Evolutionary conservation across 2,113 vertebrate species (phyloP), one percentile per base, ranked within the genome.

Genomic region (Spheniscus mendiculus): DNA sequence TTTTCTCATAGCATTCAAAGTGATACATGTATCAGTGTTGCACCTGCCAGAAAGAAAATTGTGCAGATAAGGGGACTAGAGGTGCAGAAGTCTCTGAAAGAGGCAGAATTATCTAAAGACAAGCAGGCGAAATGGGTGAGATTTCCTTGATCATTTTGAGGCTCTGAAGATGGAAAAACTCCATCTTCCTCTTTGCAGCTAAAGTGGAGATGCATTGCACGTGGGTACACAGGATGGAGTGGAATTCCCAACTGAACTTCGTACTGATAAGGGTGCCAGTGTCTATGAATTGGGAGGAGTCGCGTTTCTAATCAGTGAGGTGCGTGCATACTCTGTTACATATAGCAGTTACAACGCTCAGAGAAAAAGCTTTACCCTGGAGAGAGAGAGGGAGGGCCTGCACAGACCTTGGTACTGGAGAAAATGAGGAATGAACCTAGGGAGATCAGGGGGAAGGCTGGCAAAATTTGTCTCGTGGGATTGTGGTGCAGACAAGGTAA

Each of bases 271-370:
- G 42, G 5, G 20, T 78, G 52, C 14, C 2, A 7, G 16, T 26
- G 14, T 38, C 40, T 32, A 0, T 58, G 34, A 23, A 16, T 4
- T 40, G 83, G n/a, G 30, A 88, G 49, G 36, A 47, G 16, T 16
- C 0, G 0, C 0, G 0, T 25, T 79, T 85, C 40, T 70, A 17
- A 4, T 50, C 5, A 4, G 5, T 11, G 22, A 83, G 26, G 12
- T 76, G 20, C 25, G 58, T 61, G 12, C 4, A 1, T 56, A 1
- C 19, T 25, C 21, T 78, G 59, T 59, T 70, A 10, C 5, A 1
- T 11, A 7, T 3, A 73, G 32, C 25, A 30, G 11, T n/a, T 55
- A 3, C 0, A 3, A 15, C 2, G 11, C 30, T 44, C 2, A 12
- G 49, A 44, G 49, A 25, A 70, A n/a, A 70, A 53, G 21, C 42